Evolutionary conservation across 2,113 vertebrate genomes (phyloP).

Genomic region (Butastur rufipennis): DNA sequence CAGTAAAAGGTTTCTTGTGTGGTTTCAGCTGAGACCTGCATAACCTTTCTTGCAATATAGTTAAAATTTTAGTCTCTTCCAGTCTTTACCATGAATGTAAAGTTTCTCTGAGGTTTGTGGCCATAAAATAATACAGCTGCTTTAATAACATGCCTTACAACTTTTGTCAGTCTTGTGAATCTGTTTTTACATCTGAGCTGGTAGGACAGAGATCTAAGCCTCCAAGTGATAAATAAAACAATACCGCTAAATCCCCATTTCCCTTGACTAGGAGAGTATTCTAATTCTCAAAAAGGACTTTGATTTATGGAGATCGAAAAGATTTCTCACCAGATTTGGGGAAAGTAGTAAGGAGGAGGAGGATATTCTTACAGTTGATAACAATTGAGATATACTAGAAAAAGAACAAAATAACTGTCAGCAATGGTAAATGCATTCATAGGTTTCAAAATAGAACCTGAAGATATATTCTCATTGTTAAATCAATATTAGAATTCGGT

Average conservation of each 20-base stretch:
- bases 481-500: background rate
- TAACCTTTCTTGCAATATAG: background rate
- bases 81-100: background rate
- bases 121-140: background rate
- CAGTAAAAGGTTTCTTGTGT: background rate
- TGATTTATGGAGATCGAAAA: background rate
- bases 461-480: background rate
- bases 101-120: background rate
- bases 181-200: background rate
- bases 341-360: background rate
- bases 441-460: background rate
- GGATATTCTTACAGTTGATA: background rate
- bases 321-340: background rate
- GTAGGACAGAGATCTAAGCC: background rate
- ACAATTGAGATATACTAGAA: background rate
- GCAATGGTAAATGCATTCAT: background rate
- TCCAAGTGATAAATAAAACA: background rate
- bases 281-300: background rate
- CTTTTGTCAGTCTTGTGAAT: background rate
- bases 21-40: background rate
- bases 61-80: background rate
- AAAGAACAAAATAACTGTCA: background rate
- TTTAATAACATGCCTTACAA: background rate
- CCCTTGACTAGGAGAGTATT: background rate
- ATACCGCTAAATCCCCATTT: background rate